Evolutionary conservation across 2,888 invertebrate species (phyloP).

Genomic region (Mantis religiosa): DNA sequence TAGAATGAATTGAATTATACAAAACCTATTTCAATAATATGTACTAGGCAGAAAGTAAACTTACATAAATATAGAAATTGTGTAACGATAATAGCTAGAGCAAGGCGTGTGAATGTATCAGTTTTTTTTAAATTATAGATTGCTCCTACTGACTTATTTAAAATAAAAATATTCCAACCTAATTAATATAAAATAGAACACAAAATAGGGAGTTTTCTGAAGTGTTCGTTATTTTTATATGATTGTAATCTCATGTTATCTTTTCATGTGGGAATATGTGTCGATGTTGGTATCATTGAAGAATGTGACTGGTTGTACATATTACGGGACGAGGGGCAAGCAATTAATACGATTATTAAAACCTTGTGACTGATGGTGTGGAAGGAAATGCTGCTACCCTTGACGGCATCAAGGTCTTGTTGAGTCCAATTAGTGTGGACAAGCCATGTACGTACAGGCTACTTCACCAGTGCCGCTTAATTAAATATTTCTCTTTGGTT

Average conservation of each 20-base stretch:
- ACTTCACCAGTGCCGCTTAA: background rate
- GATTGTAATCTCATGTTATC: background rate
- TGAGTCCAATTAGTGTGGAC: background rate
- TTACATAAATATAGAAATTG: too few relatives aligned
- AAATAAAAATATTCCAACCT: too few relatives aligned
- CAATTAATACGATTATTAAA: background rate
- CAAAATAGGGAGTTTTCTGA: too few relatives aligned
- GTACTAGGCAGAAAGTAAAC: too few relatives aligned
- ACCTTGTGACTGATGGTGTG: background rate
- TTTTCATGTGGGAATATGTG: background rate
- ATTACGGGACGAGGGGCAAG: background rate
- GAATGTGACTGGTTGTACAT: background rate
- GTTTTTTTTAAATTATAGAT: too few relatives aligned
- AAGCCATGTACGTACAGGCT: background rate
- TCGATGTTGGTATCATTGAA: background rate
- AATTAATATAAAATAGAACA: too few relatives aligned
- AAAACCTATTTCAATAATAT: too few relatives aligned
- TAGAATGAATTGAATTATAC: too few relatives aligned
- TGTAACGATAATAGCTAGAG: too few relatives aligned
- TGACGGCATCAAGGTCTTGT: background rate
- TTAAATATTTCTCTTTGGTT: background rate
- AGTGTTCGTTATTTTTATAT: too few relatives aligned
- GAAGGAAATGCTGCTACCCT: background rate
- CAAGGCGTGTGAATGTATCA: too few relatives aligned
- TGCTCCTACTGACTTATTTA: too few relatives aligned